Evolutionary conservation across 2,888 invertebrate genomes (phyloP).

Genomic region (Drosophila basisetae): DNA sequence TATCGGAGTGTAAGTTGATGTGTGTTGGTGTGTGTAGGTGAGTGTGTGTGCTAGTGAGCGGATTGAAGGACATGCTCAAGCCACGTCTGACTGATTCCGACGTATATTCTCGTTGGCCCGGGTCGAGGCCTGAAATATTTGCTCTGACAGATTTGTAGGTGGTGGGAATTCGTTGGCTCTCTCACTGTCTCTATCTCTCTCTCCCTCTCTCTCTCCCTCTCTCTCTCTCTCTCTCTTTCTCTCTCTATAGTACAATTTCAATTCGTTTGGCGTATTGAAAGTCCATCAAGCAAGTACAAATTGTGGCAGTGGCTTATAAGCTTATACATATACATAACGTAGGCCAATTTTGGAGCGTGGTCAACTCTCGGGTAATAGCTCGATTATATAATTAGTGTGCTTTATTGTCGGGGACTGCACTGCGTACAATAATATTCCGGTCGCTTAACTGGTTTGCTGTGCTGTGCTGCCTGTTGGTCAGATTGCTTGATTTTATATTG

Average conservation of each 20-base stretch:
- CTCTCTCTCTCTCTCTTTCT: not conserved
- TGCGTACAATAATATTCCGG: constrained; percentile 24
- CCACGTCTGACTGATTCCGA: constrained; percentile 63
- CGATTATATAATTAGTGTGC: constrained; percentile 78
- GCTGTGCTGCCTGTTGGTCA: constrained; percentile 30
- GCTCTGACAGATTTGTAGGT: constrained; percentile 64
- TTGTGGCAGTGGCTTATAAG: constrained; percentile 63
- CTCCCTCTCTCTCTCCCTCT: not conserved
- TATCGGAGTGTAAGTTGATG: not conserved
- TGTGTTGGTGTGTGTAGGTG: not conserved
- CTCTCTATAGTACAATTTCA: constrained; percentile 42
- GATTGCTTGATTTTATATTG: constrained; percentile 46
- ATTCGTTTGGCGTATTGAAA: constrained; percentile 61
- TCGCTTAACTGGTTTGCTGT: constrained; percentile 22
- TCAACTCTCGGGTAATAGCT: constrained; percentile 62
- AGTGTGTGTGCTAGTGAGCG: constrained; percentile 25
- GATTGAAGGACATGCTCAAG: constrained; percentile 53
- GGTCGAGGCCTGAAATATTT: constrained; percentile 43
- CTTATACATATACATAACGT: constrained; percentile 50
- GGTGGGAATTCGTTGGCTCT: not conserved
- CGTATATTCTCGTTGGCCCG: constrained; percentile 25
- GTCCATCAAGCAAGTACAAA: constrained; percentile 65
- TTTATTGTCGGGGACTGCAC: constrained; percentile 64
- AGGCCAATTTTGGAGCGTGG: constrained; percentile 61
- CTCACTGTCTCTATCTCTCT: not conserved